phyloP scores from a whole-genome alignment of 2,888 invertebrate species.

The Drosophila mercatorum region DNA sequence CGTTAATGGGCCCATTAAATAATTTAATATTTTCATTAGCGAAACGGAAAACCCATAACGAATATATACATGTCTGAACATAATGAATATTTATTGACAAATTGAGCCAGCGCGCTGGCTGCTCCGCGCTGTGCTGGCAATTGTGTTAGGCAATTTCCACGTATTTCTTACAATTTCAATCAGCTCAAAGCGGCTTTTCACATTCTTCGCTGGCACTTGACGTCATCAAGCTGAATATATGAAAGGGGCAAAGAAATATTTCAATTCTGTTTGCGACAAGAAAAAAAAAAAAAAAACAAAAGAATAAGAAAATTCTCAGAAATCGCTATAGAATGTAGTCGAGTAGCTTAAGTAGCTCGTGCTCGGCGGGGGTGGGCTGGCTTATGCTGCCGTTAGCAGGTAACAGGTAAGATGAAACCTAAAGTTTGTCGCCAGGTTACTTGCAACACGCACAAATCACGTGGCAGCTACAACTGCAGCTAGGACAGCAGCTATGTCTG shows the following conservation, averaged over 20 bases:
- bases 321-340: constrained; percentile 33
- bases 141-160: constrained; percentile 60
- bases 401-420: constrained; percentile 36
- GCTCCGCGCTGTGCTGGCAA: constrained; percentile 10
- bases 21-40: constrained; percentile 35
- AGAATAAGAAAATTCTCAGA: constrained; percentile 28
- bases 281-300: constrained; percentile 34
- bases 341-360: constrained; percentile 15
- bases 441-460: constrained; percentile 36
- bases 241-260: constrained; percentile 25
- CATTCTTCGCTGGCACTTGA: constrained; percentile 66
- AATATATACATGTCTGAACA: neutral
- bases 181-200: constrained; percentile 56
- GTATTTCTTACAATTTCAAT: constrained; percentile 67
- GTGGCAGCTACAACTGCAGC: constrained; percentile 33
- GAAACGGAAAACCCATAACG: constrained; percentile 9
- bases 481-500: neutral
- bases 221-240: constrained; percentile 66
- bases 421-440: constrained; percentile 56
- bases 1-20: constrained; percentile 24
- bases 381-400: constrained; percentile 2
- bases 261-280: constrained; percentile 36
- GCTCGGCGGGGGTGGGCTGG: neutral
- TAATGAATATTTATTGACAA: constrained; percentile 12
- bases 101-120: constrained; percentile 20